Percentiles rank a stretch among this genome's conserved stretches.
These are phyloP conservation scores for Strigamia crassipes DNA, from an alignment of 2,888 invertebrate genomes.

Conservation along the genomic window DNA sequence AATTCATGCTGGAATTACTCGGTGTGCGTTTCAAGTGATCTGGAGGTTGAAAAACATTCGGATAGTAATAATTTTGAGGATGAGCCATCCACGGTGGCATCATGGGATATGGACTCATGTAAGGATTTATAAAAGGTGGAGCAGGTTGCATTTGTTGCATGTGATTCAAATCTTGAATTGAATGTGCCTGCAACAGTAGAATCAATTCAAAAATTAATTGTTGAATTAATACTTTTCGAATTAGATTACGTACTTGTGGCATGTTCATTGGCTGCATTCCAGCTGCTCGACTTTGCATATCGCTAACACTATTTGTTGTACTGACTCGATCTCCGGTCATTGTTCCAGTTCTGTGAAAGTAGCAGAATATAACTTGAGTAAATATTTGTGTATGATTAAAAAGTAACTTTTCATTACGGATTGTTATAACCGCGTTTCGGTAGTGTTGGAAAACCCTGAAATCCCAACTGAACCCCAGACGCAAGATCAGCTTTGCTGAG, in stretches of 20 bases:
- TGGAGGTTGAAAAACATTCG: not conserved
- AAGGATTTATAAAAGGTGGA: slow-evolving; percentile 24
- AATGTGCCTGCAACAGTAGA: not conserved
- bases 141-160: not conserved
- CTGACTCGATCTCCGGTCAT: not conserved
- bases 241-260: not conserved
- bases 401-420: not conserved
- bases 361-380: not conserved
- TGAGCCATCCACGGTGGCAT: slow-evolving; percentile 26
- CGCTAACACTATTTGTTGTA: slow-evolving; percentile 43
- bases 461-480: not conserved
- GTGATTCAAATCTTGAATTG: slow-evolving; percentile 20
- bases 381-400: not conserved
- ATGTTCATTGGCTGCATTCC: slow-evolving; percentile 7
- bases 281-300: slow-evolving; percentile 42
- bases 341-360: not conserved
- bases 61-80: slow-evolving; percentile 1
- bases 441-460: slow-evolving; percentile 44
- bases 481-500: slow-evolving; percentile 13
- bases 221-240: not conserved
- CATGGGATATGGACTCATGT: slow-evolving; percentile 14
- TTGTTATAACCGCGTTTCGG: slow-evolving; percentile 18
- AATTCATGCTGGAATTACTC: slow-evolving; percentile 38
- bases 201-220: not conserved
- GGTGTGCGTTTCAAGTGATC: slow-evolving; percentile 25